Percentiles rank a stretch among this genome's conserved stretches.
Evolutionary conservation across 2,888 invertebrate genomes (phyloP).

Genomic region (Hydraecia micacea): DNA sequence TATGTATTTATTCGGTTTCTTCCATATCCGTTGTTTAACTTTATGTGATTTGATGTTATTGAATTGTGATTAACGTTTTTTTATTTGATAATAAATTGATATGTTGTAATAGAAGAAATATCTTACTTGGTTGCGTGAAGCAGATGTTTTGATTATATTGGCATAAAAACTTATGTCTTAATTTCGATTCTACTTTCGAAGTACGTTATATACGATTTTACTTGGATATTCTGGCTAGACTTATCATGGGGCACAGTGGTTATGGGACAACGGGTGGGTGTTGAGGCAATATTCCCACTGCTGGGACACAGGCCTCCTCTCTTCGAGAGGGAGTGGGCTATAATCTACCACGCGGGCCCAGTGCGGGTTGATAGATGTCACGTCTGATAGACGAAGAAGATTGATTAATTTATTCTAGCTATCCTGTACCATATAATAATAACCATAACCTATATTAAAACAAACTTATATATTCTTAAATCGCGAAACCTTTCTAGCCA

Average conservation of each 20-base stretch:
- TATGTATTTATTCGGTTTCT: constrained; percentile 61
- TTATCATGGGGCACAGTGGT: too few species aligned
- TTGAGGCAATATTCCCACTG: not conserved
- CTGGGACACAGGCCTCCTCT: not conserved
- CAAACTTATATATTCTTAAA: not conserved
- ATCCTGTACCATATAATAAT: not conserved
- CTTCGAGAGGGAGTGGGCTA: too few species aligned
- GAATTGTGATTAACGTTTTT: constrained; percentile 20
- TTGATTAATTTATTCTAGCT: not conserved
- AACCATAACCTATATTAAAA: not conserved
- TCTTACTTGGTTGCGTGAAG: not conserved
- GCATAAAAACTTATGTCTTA: constrained; percentile 6
- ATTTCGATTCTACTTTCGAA: not conserved
- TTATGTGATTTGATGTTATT: constrained; percentile 24
- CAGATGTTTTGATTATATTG: not conserved
- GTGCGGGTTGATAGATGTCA: not conserved
- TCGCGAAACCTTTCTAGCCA: not conserved
- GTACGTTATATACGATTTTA: too few species aligned
- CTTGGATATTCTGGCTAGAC: too few species aligned
- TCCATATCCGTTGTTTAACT: constrained; percentile 13
- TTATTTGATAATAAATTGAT: constrained; percentile 23
- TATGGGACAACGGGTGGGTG: too few species aligned
- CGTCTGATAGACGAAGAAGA: not conserved
- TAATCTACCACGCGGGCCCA: not conserved
- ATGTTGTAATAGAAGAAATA: constrained; percentile 19